Percentiles rank a stretch among this genome's conserved stretches.
These are phyloP conservation scores for Ditula angustiorana DNA, from an alignment of 2,888 invertebrate species.

Conservation along the genomic window DNA sequence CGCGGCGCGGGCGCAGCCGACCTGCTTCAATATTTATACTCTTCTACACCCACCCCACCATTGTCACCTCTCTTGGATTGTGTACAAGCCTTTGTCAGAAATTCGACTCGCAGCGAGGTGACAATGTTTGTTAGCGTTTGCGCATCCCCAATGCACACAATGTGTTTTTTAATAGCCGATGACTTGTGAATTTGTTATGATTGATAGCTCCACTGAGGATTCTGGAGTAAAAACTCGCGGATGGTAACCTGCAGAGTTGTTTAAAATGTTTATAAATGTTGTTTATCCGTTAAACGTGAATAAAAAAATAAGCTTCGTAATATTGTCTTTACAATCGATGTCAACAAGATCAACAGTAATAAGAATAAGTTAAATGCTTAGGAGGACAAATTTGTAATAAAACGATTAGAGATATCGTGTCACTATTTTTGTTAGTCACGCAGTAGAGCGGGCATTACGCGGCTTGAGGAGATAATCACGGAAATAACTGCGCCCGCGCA, in stretches of 20 bases:
- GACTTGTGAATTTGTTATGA: conserved; percentile 85
- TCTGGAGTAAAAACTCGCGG: conserved; percentile 58
- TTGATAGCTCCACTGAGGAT: conserved; percentile 71
- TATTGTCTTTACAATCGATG: conserved; percentile 17
- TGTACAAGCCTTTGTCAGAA: conserved; percentile 74
- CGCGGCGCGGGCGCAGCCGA: conserved; percentile 59
- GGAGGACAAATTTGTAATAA: conserved; percentile 53
- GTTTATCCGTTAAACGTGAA: conserved; percentile 39
- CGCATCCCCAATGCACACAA: conserved; percentile 75
- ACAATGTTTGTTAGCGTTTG: conserved; percentile 82
- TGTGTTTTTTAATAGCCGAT: conserved; percentile 80
- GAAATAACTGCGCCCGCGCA: conserved; percentile 68
- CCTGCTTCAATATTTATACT: conserved; percentile 80
- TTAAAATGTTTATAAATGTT: conserved; percentile 48
- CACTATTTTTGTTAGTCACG: conserved; percentile 61
- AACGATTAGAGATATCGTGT: conserved; percentile 65
- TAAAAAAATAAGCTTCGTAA: conserved; percentile 24
- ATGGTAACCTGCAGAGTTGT: conserved; percentile 61
- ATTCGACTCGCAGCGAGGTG: conserved; percentile 77
- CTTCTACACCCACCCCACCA: conserved; percentile 78
- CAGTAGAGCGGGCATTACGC: conserved; percentile 55
- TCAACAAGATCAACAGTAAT: conserved; percentile 32
- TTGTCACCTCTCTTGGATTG: conserved; percentile 71
- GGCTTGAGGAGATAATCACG: conserved; percentile 73
- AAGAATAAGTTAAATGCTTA: conserved; percentile 25